Evolutionary conservation across 92 coral and sea anemone species (phyloP).

Genomic region (Parazoanthus atlanticus): DNA sequence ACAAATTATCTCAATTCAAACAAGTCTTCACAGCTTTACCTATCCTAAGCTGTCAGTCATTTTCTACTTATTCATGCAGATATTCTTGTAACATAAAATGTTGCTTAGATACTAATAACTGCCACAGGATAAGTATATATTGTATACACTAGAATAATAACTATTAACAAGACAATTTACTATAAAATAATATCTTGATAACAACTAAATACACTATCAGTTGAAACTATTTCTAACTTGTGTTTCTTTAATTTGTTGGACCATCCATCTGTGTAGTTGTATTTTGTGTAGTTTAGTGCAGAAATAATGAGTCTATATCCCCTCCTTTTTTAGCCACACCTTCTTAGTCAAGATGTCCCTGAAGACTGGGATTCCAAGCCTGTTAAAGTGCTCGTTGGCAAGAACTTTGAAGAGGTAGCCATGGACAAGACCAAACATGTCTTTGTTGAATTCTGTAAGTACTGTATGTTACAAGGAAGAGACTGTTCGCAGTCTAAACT

Average conservation of each 20-base stretch:
- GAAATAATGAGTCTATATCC: not conserved
- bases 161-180: too few relatives aligned
- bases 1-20: too few relatives aligned
- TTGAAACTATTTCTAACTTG: not conserved
- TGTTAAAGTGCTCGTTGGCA: slow-evolving; percentile 98
- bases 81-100: too few relatives aligned
- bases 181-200: too few relatives aligned
- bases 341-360: slow-evolving; percentile 87
- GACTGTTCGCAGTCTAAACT: too few relatives aligned
- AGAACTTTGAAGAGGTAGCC: slow-evolving; percentile 97
- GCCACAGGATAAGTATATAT: too few relatives aligned
- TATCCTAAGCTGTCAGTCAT: too few relatives aligned
- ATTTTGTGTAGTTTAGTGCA: not conserved
- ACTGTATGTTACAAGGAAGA: not conserved
- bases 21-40: too few relatives aligned
- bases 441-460: slow-evolving; percentile 99
- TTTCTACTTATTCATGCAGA: too few relatives aligned
- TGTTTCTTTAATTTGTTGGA: not conserved
- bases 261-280: not conserved
- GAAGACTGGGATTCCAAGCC: slow-evolving; percentile 98
- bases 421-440: slow-evolving; percentile 90
- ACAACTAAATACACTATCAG: not conserved
- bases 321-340: slow-evolving; percentile 70
- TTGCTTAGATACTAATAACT: too few relatives aligned
- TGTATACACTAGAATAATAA: too few relatives aligned